Conservation (phyloP, 2,113 vertebrate genomes). For the Python bivittatus region DNA sequence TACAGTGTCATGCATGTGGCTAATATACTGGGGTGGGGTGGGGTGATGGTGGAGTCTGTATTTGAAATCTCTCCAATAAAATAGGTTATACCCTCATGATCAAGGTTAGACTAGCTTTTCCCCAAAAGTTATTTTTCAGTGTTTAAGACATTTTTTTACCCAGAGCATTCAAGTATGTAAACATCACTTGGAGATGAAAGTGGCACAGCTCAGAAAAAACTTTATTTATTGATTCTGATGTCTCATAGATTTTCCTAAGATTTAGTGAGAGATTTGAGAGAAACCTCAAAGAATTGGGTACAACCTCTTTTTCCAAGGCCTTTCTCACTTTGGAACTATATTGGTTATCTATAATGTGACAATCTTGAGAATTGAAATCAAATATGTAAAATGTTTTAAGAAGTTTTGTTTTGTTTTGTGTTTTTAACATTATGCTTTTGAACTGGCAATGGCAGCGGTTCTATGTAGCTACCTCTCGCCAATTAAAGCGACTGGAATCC, state of each 20-base stretch:
- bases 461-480: constrained; percentile 93
- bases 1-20: background rate
- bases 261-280: background rate
- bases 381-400: constrained; percentile 30
- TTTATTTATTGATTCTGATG: background rate
- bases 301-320: background rate
- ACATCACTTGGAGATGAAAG: background rate
- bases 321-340: background rate
- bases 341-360: background rate
- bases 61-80: background rate
- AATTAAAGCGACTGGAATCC: constrained; percentile 95
- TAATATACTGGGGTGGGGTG: background rate
- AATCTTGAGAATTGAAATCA: background rate
- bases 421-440: constrained; percentile 4
- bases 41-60: background rate
- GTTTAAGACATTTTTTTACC: background rate
- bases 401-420: background rate
- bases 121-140: background rate
- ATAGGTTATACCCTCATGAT: background rate
- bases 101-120: background rate
- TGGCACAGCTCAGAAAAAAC: background rate
- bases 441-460: constrained; percentile 80
- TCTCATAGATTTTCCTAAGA: background rate
- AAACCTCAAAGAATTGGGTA: background rate
- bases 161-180: background rate